Base-by-base conservation (phyloP, 2,113 vertebrate genomes). In the Scolopax mira region DNA sequence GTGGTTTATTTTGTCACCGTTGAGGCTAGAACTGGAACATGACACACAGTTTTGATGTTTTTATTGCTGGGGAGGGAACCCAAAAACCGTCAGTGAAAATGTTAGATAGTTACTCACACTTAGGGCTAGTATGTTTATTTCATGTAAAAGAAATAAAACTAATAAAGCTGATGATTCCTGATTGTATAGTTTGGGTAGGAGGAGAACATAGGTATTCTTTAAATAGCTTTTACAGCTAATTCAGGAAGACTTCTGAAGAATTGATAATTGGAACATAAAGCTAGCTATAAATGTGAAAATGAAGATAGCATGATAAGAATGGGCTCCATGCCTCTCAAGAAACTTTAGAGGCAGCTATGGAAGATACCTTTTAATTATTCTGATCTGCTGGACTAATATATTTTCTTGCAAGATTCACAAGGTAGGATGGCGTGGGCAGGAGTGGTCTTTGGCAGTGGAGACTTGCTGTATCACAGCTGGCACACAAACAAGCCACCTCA, bases 71-170 rank as follows among this genome's bases (percentile, higher is more conserved):
- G 24, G 8, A 9, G 17, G 35, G 10, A n/a, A 39, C 21, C 11
- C 33, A 31, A 5, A 49, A 75, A 30, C 9, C 44, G 23, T 27
- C 46, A 21, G 35, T 4, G 13, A 27, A 48, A 49, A 4, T 58
- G 17, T 51, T 37, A 17, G 24, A 4, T 10, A 15, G 44, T 48
- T 35, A 10, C 31, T 48, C 4, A 9, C 6, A 1, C 13, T 39
- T 0, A 0, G 28, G 33, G 23, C 48, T 30, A 31, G 22, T 1
- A 6, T 11, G 22, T 11, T 79, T 46, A 8, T 35, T 71, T 51
- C 3, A 35, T 13, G 27, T 23, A 11, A 60, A 80, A 7, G 17
- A 48, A 55, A 27, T 37, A 9, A 6, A 60, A 74, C 4, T 52
- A 62, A 31, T 44, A 15, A 8, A 51, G 18, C 3, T 85, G 33